phyloP scores from a whole-genome alignment of 2,888 invertebrate species.

The Ferdinandea cuprea region DNA sequence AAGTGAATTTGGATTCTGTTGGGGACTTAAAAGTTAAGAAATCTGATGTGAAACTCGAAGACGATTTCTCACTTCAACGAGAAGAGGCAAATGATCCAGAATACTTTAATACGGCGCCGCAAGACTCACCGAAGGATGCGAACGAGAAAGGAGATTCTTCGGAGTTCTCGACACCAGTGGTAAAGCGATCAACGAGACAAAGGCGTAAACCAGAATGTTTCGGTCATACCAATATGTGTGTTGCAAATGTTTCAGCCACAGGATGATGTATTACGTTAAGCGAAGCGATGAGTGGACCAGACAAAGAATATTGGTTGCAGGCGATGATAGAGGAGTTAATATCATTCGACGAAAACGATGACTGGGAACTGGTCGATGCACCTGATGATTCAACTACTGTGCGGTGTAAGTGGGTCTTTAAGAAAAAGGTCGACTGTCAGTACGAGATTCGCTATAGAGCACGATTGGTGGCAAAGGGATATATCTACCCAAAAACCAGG shows the following conservation, averaged over 20 bases:
- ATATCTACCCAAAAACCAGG: constrained; percentile 17
- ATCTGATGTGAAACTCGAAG: background rate
- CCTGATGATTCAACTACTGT: constrained; percentile 10
- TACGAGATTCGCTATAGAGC: constrained; percentile 15
- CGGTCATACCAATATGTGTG: constrained; percentile 12
- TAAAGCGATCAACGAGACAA: background rate
- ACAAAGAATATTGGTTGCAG: background rate
- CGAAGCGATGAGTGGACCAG: constrained; percentile 3
- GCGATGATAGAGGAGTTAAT: constrained; percentile 4
- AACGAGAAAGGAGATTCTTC: background rate
- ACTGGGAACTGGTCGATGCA: constrained; percentile 16
- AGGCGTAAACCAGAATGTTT: constrained; percentile 11
- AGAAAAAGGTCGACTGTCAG: background rate
- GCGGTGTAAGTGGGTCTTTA: constrained; percentile 13
- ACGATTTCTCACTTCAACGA: background rate
- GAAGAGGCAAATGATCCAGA: background rate
- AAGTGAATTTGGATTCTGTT: background rate
- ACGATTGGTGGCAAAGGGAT: constrained; percentile 17
- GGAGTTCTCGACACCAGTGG: background rate
- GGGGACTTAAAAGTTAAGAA: background rate
- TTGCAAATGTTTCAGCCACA: background rate
- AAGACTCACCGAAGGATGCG: background rate
- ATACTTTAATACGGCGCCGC: background rate
- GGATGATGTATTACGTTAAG: background rate
- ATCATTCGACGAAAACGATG: constrained; percentile 5